Evolutionary conservation across 2,888 invertebrate genomes (phyloP).

Genomic region (Tethea ocularis): DNA sequence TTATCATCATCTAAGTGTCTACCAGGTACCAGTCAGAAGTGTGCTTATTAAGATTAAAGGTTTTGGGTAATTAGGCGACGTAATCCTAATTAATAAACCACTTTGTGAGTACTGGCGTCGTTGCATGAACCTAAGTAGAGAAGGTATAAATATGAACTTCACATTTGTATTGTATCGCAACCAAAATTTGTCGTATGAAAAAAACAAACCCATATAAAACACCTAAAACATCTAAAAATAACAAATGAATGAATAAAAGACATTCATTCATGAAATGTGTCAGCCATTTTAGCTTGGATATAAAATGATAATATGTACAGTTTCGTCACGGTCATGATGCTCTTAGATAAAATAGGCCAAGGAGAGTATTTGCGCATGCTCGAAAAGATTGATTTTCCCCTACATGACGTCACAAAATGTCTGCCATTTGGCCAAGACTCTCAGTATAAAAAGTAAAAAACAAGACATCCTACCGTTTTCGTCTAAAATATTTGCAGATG

Average conservation of each 20-base stretch:
- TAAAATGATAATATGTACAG: slow-evolving; percentile 46
- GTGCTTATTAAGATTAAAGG: background rate
- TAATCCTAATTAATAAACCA: background rate
- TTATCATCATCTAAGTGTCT: background rate
- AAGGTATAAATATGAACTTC: too few relatives aligned
- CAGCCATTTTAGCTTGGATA: slow-evolving; percentile 60
- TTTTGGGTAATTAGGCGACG: background rate
- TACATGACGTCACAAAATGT: slow-evolving; percentile 80
- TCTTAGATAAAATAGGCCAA: slow-evolving; percentile 66
- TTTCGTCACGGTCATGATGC: slow-evolving; percentile 58
- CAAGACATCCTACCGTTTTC: slow-evolving; percentile 50
- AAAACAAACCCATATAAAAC: too few relatives aligned
- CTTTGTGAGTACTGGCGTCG: background rate
- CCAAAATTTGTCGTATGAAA: too few relatives aligned
- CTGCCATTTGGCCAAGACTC: slow-evolving; percentile 55
- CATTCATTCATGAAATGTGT: slow-evolving; percentile 73
- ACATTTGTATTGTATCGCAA: too few relatives aligned
- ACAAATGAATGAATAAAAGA: slow-evolving; percentile 66
- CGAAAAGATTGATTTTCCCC: slow-evolving; percentile 69
- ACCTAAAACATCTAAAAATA: slow-evolving; percentile 63
- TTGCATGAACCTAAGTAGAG: too few relatives aligned
- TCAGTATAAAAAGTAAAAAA: slow-evolving; percentile 72
- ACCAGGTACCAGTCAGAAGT: background rate
- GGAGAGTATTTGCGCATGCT: slow-evolving; percentile 72
- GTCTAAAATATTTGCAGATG: slow-evolving; percentile 54